Conservation (phyloP, 2,113 vertebrate species). For the Alligator mississippiensis region DNA sequence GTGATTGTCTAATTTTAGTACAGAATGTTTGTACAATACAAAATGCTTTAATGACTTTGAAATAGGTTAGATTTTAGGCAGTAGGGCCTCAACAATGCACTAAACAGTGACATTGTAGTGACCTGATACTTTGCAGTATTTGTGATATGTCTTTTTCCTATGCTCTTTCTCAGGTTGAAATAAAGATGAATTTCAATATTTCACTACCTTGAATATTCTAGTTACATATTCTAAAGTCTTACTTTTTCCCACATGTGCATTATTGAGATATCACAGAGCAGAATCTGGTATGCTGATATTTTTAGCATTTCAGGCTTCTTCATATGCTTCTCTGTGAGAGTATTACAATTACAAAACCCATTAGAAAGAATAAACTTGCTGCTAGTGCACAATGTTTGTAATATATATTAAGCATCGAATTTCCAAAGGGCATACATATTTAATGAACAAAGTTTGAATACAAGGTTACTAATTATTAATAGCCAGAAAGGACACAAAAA, state of each 20-base stretch:
- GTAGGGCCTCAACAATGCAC: not conserved
- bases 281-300: constrained; percentile 41
- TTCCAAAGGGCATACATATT: constrained; percentile 72
- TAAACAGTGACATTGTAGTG: not conserved
- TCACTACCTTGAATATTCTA: constrained; percentile 14
- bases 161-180: constrained; percentile 11
- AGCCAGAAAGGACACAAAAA: constrained; percentile 52
- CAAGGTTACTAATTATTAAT: constrained; percentile 68
- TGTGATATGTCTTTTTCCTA: not conserved
- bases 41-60: not conserved
- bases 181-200: constrained; percentile 59
- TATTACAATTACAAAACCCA: constrained; percentile 65
- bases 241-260: constrained; percentile 49
- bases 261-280: constrained; percentile 9
- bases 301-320: constrained; percentile 42
- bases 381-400: constrained; percentile 36
- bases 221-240: constrained; percentile 40
- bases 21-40: not conserved
- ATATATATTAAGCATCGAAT: constrained; percentile 55
- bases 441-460: constrained; percentile 70
- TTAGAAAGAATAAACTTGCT: constrained; percentile 74
- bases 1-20: not conserved
- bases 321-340: constrained; percentile 18
- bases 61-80: not conserved
- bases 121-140: not conserved